These are phyloP conservation scores for Epizoanthus fatuus DNA, from an alignment of 92 coral and sea anemone genomes.

Conservation along the genomic window DNA sequence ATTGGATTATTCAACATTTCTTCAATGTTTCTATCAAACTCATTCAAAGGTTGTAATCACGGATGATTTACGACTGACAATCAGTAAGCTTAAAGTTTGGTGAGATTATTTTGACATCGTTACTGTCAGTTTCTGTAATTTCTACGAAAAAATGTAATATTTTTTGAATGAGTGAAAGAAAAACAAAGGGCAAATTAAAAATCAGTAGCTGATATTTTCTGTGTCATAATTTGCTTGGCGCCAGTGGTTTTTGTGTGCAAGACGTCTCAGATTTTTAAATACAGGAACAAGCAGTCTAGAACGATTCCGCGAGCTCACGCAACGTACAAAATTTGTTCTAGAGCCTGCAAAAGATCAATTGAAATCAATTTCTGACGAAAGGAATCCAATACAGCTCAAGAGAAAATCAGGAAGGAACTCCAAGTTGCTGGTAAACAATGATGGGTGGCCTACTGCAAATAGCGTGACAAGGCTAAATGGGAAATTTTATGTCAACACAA, in stretches of 20 bases:
- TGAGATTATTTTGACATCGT: background rate
- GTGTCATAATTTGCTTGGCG: conserved; percentile 17
- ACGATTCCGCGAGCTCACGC: background rate
- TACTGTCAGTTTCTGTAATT: background rate
- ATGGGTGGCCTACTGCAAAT: conserved; percentile 24
- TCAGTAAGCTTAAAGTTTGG: background rate
- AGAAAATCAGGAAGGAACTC: background rate
- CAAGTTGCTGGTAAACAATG: conserved; percentile 3
- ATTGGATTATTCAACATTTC: too few relatives aligned
- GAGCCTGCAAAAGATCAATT: background rate
- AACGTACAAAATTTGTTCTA: background rate
- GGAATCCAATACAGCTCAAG: conserved; percentile 3
- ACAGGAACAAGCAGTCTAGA: background rate
- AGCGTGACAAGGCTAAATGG: conserved; percentile 40
- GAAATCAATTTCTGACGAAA: background rate
- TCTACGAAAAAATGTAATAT: background rate
- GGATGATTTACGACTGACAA: too few relatives aligned
- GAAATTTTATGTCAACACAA: conserved; percentile 28
- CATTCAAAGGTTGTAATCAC: too few relatives aligned
- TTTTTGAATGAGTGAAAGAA: conserved; percentile 20
- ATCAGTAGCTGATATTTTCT: background rate
- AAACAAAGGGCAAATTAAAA: background rate
- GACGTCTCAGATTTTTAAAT: conserved; percentile 4
- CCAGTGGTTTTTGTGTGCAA: conserved; percentile 49
- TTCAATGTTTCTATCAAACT: too few relatives aligned